These are phyloP conservation scores for Trachemys scripta DNA, from an alignment of 2,113 vertebrate species.

Conservation along the genomic window DNA sequence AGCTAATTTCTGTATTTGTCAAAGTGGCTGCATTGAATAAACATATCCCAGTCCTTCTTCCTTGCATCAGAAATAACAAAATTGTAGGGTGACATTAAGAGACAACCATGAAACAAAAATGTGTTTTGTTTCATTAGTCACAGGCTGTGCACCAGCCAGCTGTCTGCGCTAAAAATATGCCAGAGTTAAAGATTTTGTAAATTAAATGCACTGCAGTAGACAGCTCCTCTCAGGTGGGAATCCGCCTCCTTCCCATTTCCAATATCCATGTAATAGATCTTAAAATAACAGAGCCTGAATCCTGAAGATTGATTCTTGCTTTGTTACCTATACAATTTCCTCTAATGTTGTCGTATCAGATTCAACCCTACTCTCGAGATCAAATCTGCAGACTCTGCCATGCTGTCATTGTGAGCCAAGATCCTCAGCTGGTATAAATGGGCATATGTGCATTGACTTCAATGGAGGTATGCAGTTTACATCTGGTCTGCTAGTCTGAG, in stretches of 20 bases:
- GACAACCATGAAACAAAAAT: slow-evolving; percentile 69
- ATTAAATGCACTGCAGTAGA: slow-evolving; percentile 74
- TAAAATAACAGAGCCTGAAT: slow-evolving; percentile 6
- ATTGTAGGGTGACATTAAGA: slow-evolving; percentile 70
- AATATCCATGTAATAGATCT: slow-evolving; percentile 35
- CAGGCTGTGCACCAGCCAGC: slow-evolving; percentile 77
- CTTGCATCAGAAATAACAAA: slow-evolving; percentile 64
- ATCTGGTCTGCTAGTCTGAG: background rate
- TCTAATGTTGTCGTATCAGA: background rate
- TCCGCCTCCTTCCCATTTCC: slow-evolving; percentile 65
- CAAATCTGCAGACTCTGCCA: background rate
- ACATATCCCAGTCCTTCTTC: slow-evolving; percentile 13
- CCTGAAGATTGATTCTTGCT: background rate
- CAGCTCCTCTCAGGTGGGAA: slow-evolving; percentile 74
- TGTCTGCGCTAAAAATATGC: slow-evolving; percentile 81
- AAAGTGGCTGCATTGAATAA: background rate
- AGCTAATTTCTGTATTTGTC: slow-evolving; percentile 53
- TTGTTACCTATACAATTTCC: background rate
- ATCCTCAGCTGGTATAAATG: background rate
- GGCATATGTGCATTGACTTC: background rate
- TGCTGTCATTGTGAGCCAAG: background rate
- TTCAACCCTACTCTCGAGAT: background rate
- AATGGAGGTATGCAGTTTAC: background rate
- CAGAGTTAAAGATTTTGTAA: slow-evolving; percentile 63
- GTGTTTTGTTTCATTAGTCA: slow-evolving; percentile 79